Conservation (phyloP, 2,797 vertebrate genomes). For the Sebastes ruberrimus region DNA sequence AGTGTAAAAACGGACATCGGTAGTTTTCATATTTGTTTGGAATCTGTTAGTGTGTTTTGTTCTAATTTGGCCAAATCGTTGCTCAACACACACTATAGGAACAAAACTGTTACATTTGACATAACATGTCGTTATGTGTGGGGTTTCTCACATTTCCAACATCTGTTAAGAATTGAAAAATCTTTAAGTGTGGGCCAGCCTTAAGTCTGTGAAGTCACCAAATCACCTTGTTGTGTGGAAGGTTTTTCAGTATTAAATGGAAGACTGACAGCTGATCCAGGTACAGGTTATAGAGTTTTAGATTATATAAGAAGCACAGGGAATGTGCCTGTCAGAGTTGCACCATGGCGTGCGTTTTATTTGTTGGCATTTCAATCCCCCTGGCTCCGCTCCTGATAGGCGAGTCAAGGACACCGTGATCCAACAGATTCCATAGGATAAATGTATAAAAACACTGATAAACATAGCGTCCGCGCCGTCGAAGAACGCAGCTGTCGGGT, state of each 20-base stretch:
- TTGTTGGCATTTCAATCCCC: conserved; percentile 4
- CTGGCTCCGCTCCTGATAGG: conserved; percentile 13
- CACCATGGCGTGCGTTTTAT: conserved; percentile 1
- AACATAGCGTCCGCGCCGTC: conserved; percentile 57
- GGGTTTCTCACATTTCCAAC: no score
- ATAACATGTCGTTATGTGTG: no score
- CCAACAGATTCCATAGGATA: conserved; percentile 58
- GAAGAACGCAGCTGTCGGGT: conserved; percentile 85
- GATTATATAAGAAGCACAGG: background rate
- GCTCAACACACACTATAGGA: no score
- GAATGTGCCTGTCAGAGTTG: conserved; percentile 13
- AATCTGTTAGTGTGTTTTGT: no score
- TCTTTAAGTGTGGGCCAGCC: no score
- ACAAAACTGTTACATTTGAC: no score
- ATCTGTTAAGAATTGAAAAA: no score
- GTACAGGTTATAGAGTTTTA: background rate
- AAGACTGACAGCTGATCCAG: conserved; percentile 7
- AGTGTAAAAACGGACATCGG: no score
- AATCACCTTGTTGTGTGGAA: background rate
- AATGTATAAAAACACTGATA: conserved; percentile 73
- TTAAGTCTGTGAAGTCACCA: background rate
- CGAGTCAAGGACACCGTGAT: conserved; percentile 5
- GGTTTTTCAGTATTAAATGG: background rate
- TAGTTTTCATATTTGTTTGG: no score
- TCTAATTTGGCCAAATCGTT: no score